Evolutionary conservation across 2,113 vertebrate genomes (phyloP), one percentile per base, ranked within the genome.

Genomic region (Stigmatopora nigra): DNA sequence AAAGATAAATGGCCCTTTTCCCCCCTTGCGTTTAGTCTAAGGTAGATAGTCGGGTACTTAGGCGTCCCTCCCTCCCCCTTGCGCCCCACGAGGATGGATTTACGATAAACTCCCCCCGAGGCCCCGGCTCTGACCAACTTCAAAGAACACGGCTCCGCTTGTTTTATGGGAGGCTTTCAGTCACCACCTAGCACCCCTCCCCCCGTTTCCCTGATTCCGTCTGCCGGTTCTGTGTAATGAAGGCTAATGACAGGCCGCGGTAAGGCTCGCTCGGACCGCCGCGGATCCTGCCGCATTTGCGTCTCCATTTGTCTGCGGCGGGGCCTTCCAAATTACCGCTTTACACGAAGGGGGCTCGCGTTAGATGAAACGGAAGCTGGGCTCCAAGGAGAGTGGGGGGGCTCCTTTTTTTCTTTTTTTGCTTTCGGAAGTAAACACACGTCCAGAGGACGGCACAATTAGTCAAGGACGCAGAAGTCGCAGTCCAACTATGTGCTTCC

Each of bases 271-370:
- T 69, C 46, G 56, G 83, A 61, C 81, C 81, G 68, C 70, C 84
- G 87, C 74, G 87, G 78, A 82, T 85, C 85, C 82, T 70, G 71
- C 82, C 75, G 80, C 84, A 90, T 91, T 92, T 90, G 87, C 84
- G 69, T 87, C 81, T 84, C 88, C 87, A 87, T 90, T 90, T 80
- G 80, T 83, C 81, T 84, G 80, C 81, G 84, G 81, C 71, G 75
- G 82, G 84, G 79, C 84, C 92, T 90, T 88, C 88, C 87, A 93
- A 92, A 93, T 92, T 91, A 91, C 88, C 80, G 84, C 90, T 89
- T 92, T 31, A 31, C 25, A 82, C 81, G 81, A 88, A 81, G 79
- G 80, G 82, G 76, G 55, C 80, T 82, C 73, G 78, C 51, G 57
- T 86, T 58, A 90, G 87, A 92, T 93, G 89, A 92, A 92, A 92